Conservation (phyloP, 1,140 invertebrate genomes). For the Phocides pigmalion region DNA sequence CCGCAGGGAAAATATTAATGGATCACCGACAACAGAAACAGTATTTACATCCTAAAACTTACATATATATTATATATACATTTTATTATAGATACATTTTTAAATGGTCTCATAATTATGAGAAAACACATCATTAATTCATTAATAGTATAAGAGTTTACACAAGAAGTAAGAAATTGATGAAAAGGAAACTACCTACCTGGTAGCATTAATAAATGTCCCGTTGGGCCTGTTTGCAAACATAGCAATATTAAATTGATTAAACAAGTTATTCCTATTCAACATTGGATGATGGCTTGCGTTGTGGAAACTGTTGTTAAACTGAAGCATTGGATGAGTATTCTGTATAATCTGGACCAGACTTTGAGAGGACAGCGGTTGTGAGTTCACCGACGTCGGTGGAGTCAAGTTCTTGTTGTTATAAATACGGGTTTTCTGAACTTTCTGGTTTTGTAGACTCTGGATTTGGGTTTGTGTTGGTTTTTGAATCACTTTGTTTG, state of each 20-base stretch:
- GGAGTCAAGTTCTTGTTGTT: conserved; percentile 59
- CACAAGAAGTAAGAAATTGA: no score
- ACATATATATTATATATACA: no score
- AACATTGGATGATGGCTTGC: conserved; percentile 75
- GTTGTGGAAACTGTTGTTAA: conserved; percentile 72
- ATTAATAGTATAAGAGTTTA: no score
- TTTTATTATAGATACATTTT: no score
- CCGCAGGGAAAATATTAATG: no score
- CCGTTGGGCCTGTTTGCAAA: conserved; percentile 61
- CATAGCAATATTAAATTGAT: conserved; percentile 53
- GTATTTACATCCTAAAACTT: no score
- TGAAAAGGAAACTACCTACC: no score
- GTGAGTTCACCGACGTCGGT: neutral
- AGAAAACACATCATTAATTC: no score
- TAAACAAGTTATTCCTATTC: conserved; percentile 52
- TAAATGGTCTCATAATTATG: no score
- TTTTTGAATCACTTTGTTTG: conserved; percentile 45
- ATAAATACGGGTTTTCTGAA: conserved; percentile 60
- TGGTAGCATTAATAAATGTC: conserved; percentile 49
- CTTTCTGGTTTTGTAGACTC: conserved; percentile 40
- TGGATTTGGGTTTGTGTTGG: conserved; percentile 34
- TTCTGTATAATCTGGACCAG: conserved; percentile 85
- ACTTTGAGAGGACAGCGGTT: conserved; percentile 71
- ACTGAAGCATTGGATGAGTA: conserved; percentile 84
- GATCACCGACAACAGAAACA: no score